phyloP scores from a whole-genome alignment of 1,140 invertebrate species.

The Pararge aegeria region DNA sequence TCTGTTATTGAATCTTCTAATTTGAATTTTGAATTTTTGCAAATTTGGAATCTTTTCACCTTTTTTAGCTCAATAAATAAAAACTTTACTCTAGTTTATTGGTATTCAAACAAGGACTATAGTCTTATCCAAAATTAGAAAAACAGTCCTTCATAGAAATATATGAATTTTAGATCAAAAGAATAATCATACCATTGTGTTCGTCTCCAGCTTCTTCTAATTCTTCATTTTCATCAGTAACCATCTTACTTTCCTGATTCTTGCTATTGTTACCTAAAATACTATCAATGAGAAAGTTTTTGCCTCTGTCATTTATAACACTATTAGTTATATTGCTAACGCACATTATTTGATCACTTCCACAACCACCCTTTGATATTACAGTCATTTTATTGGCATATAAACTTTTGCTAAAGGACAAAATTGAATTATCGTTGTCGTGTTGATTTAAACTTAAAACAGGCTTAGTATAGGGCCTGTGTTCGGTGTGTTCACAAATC shows the following conservation, averaged over 20 bases:
- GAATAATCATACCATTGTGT: slow-evolving; percentile 55
- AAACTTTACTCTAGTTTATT: too few relatives aligned
- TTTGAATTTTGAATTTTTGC: too few relatives aligned
- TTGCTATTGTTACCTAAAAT: slow-evolving; percentile 66
- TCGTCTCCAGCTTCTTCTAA: slow-evolving; percentile 64
- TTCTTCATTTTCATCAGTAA: slow-evolving; percentile 36
- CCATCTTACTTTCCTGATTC: slow-evolving; percentile 29
- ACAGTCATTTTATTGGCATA: slow-evolving; percentile 34
- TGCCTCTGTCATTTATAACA: slow-evolving; percentile 23
- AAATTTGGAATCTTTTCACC: too few relatives aligned
- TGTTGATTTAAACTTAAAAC: slow-evolving; percentile 16
- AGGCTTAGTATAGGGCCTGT: slow-evolving; percentile 17
- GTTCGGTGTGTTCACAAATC: slow-evolving; percentile 68
- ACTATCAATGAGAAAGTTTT: slow-evolving; percentile 74
- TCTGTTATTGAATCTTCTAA: too few relatives aligned
- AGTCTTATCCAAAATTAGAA: too few relatives aligned
- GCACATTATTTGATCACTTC: slow-evolving; percentile 37
- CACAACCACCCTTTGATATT: slow-evolving; percentile 37
- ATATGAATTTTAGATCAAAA: not conserved
- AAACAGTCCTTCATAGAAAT: too few relatives aligned
- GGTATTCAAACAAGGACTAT: too few relatives aligned
- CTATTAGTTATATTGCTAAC: slow-evolving; percentile 37
- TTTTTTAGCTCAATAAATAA: too few relatives aligned
- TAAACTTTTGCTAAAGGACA: slow-evolving; percentile 25
- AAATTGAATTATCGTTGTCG: slow-evolving; percentile 7